Evolutionary conservation across 1,140 invertebrate genomes (phyloP).

Genomic region (Procambarus virginalis): DNA sequence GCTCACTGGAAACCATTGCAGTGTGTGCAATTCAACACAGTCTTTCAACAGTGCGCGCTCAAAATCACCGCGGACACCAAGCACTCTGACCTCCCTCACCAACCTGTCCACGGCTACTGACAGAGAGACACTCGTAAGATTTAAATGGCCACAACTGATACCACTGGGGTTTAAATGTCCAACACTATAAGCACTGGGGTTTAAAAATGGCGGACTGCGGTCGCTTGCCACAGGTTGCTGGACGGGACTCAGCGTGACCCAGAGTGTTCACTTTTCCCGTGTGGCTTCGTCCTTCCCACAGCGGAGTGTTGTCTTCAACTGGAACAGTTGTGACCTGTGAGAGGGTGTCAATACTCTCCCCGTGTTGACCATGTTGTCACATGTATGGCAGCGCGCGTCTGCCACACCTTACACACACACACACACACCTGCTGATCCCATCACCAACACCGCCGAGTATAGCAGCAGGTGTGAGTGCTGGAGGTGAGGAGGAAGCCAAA

Average conservation of each 20-base stretch:
- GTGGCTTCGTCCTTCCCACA: neutral
- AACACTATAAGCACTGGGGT: neutral
- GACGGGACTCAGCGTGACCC: neutral
- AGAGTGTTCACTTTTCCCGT: neutral
- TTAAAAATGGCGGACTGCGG: constrained; percentile 35
- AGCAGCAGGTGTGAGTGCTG: no score
- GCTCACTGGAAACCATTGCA: no score
- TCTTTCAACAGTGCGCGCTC: no score
- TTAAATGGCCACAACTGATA: neutral
- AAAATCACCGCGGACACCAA: no score
- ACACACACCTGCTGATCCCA: no score
- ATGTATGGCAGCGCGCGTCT: no score
- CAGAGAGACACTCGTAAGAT: neutral
- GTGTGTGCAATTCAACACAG: neutral
- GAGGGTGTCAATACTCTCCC: no score
- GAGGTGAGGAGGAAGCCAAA: neutral
- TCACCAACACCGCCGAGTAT: no score
- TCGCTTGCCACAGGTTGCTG: constrained; percentile 24
- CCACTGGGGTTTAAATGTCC: constrained; percentile 13
- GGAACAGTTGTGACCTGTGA: neutral
- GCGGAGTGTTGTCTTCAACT: neutral
- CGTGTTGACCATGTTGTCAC: no score
- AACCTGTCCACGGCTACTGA: no score
- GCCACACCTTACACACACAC: no score
- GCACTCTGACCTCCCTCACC: no score